Evolutionary conservation across 2,113 vertebrate species (phyloP), one percentile per base, ranked within the genome.

Genomic region (Psephotus haematonotus): DNA sequence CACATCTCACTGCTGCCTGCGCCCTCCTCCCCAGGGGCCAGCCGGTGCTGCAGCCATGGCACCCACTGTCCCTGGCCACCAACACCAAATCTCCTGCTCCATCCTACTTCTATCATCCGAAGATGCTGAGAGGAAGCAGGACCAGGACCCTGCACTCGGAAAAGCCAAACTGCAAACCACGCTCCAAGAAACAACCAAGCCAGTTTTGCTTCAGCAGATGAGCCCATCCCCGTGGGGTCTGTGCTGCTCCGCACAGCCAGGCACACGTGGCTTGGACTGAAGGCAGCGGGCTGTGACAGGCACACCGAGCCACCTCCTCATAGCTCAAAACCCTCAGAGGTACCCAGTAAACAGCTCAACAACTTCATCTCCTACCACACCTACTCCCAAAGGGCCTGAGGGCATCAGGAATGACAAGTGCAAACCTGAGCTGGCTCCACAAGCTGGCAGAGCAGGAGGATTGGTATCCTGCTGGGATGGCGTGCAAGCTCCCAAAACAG

Each of bases 251-350:
- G 7, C 68, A 4, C 2, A 2, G 37, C 43, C 0, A 0, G 33
- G 64, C 5, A 14, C 12, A 1, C 0, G 1, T 70, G 27, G 47
- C 31, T 80, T 0, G 0, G 44, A 29, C 4, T 0, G 4, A 43
- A 69, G 72, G 59, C 63, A 74, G 47, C 20, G 17, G 11, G 62
- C 49, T 37, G 62, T 4, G 31, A 28, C 68, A 43, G 29, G 14
- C 25, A 16, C 6, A 0, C 43, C 0, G 0, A 19, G 27, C 35
- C 62, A 11, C 52, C 49, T 14, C 2, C 1, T 16, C 53, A 1
- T 0, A 5, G 59, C 81, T 74, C 2, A n/a, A 27, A 44, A 65
- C 63, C 20, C 50, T 52, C 18, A 1, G 33, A 2, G 11, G 49
- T 3, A 9, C 27, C 27, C 72, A 50, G 47, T 23, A 33, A 65